Base-by-base conservation (phyloP, 1,140 invertebrate species). In the Aradophagus sp. region DNA sequence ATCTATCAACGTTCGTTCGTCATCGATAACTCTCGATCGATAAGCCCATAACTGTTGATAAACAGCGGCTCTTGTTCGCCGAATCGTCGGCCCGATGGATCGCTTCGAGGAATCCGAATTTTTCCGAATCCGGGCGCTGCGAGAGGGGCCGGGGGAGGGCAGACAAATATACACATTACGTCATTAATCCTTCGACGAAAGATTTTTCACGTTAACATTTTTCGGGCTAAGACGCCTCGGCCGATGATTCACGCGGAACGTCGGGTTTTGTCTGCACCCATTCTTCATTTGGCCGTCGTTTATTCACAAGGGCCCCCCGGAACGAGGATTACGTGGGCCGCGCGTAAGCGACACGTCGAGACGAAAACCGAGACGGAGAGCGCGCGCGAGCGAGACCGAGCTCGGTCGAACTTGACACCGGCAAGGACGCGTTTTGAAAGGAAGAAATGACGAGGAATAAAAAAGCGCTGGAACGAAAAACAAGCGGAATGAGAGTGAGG, bases 351-450 rank as follows among this genome's bases (percentile, higher is more conserved):
- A 65, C 65, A 38, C 29, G 42, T 11, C 77, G 77, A 78, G 77
- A 55, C 41, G 32, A 41, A 56, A 62, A 52, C 19, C 20, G 20
- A 42, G 13, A 32, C 6, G 1, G 42, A 20, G 20, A 26, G 44
- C 19, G 45, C 32, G 58, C n/a, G 62, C 0, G 44, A 58, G 34
- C 29, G 53, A 67, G 63, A 72, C 45, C 45, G 55, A 77, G 80
- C 81, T 73, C 68, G 77, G 74, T 74, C 80, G 81, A 81, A 83
- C 80, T 83, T 84, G 82, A 84, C 82, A 83, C 74, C 81, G 70
- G 47, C 83, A 84, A 85, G 84, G 84, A 82, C 83, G 75, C 76
- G 48, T 85, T 85, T 85, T 77, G 84, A 85, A 85, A 85, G 84
- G 81, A 84, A 82, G 82, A 85, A 85, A 83, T 82, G n/a, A n/a